Evolutionary conservation across 2,888 invertebrate genomes (phyloP), one percentile per base, ranked within the genome.

Genomic region (Chymomyza fuscimana): DNA sequence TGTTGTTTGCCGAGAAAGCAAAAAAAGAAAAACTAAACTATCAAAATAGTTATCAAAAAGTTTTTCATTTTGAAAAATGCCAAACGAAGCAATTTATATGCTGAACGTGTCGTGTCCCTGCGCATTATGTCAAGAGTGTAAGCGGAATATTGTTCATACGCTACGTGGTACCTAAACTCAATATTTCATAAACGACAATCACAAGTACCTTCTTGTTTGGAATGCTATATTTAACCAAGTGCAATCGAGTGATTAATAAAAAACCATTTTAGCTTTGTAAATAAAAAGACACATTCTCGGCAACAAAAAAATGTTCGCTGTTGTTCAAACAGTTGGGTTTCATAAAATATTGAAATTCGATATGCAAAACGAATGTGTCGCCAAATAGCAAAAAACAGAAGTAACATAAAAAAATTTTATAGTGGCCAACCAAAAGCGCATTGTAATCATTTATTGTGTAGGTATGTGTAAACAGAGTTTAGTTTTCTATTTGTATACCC

Each of bases 1-100:
- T 32, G n/a, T 54, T 9, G 32, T 32, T 32, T 32, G 32, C 7
- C 32, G 3, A 32, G 7, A 32, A 7, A 32, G 4, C 22, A 16
- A 22, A 62, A 62, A 70, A 61, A 61, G 69, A 3, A 5, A 69
- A 22, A 32, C 2, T 15, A 60, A 36, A 19, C 32, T 19, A 52
- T 59, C 50, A 51, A 62, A 67, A 15, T 60, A 50, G 60, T 60
- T 36, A 60, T 36, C 36, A 32, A 60, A 60, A 58, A 58, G n/a
- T 46, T 63, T 58, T 63, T 36, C 59, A 32, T 65, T 64, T 67
- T 74, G 64, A 78, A 71, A 63, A 67, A 80, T 76, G 78, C 25
- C 62, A 60, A 89, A 91, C 80, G 82, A 90, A 78, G 88, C 90
- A 89, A 91, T 90, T 91, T 91, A 90, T 89, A 90, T 91, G 90